Base-by-base conservation (phyloP, 2,113 vertebrate species). In the Leucosticte australis region DNA sequence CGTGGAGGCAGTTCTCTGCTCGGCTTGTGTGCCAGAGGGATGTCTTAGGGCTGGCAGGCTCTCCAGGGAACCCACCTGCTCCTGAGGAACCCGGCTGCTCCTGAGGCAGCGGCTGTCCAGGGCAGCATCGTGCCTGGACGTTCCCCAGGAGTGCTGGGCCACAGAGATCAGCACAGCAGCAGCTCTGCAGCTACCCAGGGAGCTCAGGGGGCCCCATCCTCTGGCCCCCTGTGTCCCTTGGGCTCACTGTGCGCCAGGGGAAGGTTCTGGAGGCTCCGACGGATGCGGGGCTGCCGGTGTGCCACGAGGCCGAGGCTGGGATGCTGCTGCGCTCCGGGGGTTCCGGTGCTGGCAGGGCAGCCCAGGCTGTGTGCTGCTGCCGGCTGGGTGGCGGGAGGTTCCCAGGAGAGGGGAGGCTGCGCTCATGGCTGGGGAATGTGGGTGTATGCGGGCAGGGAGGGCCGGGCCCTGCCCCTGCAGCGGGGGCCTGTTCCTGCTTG, bases 391-490 rank as follows among this genome's bases (percentile, higher is more conserved):
- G 75, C 73, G 1, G 81, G 93, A 95, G 95, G 91, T 87, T 96
- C 94, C 96, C 94, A 92, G 93, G 92, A 3, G 24, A 60, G 91
- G 79, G 71, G 94, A 92, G 94, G 83, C 88, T 94, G 92, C 7
- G 60, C 89, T 97, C 82, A 95, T 39, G 83, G 90, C 94, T 93
- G 96, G 92, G 97, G 98, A 98, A 98, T 98, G 98, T 82, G 94
- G 96, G 97, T 97, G 96, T 96, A 98, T 56, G 67, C 59, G 15
- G 71, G 89, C 87, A 73, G 87, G 93, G 94, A 95, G 95, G 80
- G 91, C 89, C 7, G 4, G 93, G 97, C 95, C 63, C 93, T 96
- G 96, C 97, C 97, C 83, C 94, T 56, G 85, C 67, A 35, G 96
- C 55, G 1, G 84, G 92, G 94, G 90, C 96, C 94, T 97, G 98